Evolutionary conservation across 2,113 vertebrate genomes (phyloP).

Genomic region (Spizaetus ornatus): DNA sequence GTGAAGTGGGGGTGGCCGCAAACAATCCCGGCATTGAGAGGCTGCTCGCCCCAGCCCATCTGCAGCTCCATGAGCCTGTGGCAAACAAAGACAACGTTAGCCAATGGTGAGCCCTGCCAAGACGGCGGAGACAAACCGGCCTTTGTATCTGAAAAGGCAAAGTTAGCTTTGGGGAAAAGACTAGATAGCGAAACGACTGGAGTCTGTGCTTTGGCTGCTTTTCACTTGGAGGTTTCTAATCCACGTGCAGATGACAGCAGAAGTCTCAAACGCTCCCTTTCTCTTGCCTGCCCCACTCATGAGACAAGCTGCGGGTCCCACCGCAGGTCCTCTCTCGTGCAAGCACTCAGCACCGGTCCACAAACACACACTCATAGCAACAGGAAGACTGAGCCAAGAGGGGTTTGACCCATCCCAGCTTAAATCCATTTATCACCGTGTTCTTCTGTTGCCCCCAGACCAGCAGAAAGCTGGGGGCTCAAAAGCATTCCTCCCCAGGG

Average conservation of each 20-base stretch:
- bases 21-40: not conserved
- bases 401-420: not conserved
- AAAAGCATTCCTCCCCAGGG: rapidly evolving
- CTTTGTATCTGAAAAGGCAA: slow-evolving; percentile 16
- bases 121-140: not conserved
- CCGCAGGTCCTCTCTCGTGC: rapidly evolving
- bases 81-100: not conserved
- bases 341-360: not conserved
- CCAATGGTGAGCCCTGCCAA: not conserved
- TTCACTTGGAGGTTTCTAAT: not conserved
- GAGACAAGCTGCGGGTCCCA: not conserved
- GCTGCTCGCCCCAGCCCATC: not conserved
- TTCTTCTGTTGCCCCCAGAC: not conserved
- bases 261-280: not conserved
- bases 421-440: not conserved
- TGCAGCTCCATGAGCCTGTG: rapidly evolving
- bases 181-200: not conserved
- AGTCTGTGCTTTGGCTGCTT: not conserved
- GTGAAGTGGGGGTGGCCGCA: rapidly evolving
- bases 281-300: not conserved
- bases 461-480: not conserved
- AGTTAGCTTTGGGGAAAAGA: slow-evolving; percentile 1
- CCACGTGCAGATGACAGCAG: not conserved
- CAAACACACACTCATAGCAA: rapidly evolving
- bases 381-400: not conserved